Evolutionary conservation across 2,797 vertebrate genomes (phyloP), one percentile per base, ranked within the genome.

Genomic region (Rhinophrynus dorsalis): DNA sequence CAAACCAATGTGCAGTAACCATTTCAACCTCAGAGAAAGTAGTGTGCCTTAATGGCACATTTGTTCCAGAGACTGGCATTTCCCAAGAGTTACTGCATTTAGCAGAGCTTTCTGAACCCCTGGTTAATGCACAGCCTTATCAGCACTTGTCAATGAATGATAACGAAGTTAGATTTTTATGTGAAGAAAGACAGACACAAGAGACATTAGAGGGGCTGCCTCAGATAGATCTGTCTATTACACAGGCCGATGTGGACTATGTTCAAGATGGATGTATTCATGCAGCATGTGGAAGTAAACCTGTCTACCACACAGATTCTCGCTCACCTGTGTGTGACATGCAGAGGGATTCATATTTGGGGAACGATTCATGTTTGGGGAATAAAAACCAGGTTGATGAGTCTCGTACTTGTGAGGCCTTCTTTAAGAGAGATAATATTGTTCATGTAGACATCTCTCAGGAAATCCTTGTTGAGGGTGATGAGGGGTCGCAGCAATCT

Each of bases 371-470:
- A 26, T 50, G 44, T 52, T 65, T 65, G 26, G 54, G n/a, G 3
- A 73, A 44, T 27, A 50, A 52, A 20, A 35, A 44, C 3, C 32
- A 38, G 5, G 21, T 52, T 15, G 69, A 42, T 65, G 62, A 52
- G 17, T 40, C 54, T 24, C 37, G 40, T 26, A 40, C 40, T 11
- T 35, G 35, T 66, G 47, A 60, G n/a, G 26, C 54, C 1, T 63
- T 62, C 10, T 54, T 73, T 59, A 42, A 45, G 21, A 59, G 33
- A 11, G 27, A 9, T 15, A 47, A 60, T 54, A 21, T 52, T 55
- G 42, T 60, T 44, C 32, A 11, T 2, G 11, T 9, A 32, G 55
- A 60, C 5, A 54, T 37, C 13, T 45, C 15, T 73, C 45, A 48
- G 7, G 62, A 58, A 21, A 29, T 59, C 20, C 32, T 61, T 8